These are phyloP conservation scores for Drosophila santomea DNA, from an alignment of 1,140 invertebrate genomes.

Conservation along the genomic window DNA sequence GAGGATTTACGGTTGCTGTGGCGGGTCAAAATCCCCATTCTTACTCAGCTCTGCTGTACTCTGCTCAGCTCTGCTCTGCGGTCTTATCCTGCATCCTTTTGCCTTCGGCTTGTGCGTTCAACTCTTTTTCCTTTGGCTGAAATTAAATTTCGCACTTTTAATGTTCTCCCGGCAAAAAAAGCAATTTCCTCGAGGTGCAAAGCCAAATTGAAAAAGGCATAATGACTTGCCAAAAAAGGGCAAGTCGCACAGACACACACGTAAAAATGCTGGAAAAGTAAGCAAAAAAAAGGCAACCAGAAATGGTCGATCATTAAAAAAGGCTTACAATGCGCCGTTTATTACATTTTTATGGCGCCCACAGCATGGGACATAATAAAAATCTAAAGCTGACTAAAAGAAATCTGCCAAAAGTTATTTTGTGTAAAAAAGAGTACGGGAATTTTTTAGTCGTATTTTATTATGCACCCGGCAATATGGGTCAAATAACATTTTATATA, in stretches of 20 bases:
- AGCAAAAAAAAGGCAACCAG: conserved; percentile 28
- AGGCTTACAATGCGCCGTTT: conserved; percentile 71
- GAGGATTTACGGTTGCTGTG: conserved; percentile 57
- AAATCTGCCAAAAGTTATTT: conserved; percentile 18
- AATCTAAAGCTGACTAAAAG: conserved; percentile 15
- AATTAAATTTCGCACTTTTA: conserved; percentile 79
- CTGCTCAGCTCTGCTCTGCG: background rate
- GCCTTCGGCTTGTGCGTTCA: conserved; percentile 36
- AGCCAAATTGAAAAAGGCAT: conserved; percentile 75
- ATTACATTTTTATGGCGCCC: conserved; percentile 64
- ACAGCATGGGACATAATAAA: conserved; percentile 45
- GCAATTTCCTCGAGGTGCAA: conserved; percentile 77
- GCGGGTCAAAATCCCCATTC: conserved; percentile 2
- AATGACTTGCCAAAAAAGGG: conserved; percentile 62
- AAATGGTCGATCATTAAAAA: conserved; percentile 75
- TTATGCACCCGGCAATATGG: background rate
- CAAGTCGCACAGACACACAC: conserved; percentile 15
- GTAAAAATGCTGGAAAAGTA: conserved; percentile 14
- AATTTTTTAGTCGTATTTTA: conserved; percentile 6
- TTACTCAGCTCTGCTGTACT: too few relatives aligned
- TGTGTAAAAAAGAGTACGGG: background rate
- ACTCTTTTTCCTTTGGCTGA: conserved; percentile 33
- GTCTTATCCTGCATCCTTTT: conserved; percentile 11
- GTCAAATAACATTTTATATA: background rate
- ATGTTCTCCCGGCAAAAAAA: conserved; percentile 63